Evolutionary conservation across 2,888 invertebrate genomes (phyloP).

Genomic region (Platynereis dumerilii): DNA sequence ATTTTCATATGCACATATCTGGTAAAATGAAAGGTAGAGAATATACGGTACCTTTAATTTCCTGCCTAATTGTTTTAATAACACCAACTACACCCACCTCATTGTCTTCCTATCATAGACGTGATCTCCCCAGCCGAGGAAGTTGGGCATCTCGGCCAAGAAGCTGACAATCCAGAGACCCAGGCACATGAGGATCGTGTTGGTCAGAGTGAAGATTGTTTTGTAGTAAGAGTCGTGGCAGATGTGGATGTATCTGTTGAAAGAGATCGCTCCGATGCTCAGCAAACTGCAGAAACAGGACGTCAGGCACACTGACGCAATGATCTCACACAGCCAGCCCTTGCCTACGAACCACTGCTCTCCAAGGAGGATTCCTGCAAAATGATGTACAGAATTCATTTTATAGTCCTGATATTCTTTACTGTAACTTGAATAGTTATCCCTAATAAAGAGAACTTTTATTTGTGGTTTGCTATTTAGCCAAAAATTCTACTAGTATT

Average conservation of each 20-base stretch:
- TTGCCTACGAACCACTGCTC: conserved; percentile 9
- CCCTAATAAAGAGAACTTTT: no score
- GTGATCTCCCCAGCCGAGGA: conserved; percentile 39
- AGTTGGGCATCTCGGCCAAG: conserved; percentile 35
- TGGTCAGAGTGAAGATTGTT: conserved; percentile 31
- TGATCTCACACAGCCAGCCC: not conserved
- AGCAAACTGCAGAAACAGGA: conserved; percentile 36
- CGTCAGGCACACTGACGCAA: conserved; percentile 9
- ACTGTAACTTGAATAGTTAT: no score
- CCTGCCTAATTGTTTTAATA: no score
- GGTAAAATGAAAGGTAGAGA: no score
- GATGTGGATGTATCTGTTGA: conserved; percentile 46
- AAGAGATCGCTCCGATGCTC: conserved; percentile 44
- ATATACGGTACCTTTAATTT: no score
- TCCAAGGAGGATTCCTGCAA: conserved; percentile 1
- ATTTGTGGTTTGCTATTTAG: no score
- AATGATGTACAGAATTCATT: no score
- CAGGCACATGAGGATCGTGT: conserved; percentile 31
- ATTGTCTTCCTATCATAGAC: conserved; percentile 38
- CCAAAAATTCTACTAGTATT: no score
- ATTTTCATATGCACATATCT: no score
- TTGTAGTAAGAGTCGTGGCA: conserved; percentile 32
- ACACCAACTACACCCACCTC: no score
- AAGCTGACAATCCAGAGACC: conserved; percentile 32
- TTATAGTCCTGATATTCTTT: no score